phyloP scores from a whole-genome alignment of 2,888 invertebrate genomes.

The Psylliodes chrysocephalus region DNA sequence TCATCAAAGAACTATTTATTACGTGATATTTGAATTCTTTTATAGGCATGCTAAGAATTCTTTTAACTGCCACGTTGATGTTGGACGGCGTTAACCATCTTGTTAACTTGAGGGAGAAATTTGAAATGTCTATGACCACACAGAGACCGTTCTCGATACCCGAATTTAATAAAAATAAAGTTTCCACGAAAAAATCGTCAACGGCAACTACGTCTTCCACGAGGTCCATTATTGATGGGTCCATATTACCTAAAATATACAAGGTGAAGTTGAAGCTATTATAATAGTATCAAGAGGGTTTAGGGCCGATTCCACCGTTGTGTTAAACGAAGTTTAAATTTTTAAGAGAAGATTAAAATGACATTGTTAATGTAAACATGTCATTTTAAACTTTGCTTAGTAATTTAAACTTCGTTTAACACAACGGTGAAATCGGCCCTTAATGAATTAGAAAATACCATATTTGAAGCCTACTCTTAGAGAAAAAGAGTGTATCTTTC shows the following conservation, averaged over 20 bases:
- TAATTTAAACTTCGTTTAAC: no score
- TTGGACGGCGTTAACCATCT: constrained; percentile 59
- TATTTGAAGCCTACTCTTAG: no score
- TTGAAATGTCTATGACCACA: constrained; percentile 58
- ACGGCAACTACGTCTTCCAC: constrained; percentile 55
- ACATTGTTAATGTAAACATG: no score
- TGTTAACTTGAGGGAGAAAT: constrained; percentile 53
- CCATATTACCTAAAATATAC: constrained; percentile 48
- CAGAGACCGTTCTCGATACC: constrained; percentile 58
- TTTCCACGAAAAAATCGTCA: constrained; percentile 61
- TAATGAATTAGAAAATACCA: no score
- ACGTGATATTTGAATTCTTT: constrained; percentile 57
- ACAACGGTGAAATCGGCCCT: no score
- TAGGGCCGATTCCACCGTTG: no score
- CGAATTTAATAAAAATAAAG: constrained; percentile 53
- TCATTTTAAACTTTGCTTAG: no score
- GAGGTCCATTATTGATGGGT: constrained; percentile 51
- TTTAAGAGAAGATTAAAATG: no score
- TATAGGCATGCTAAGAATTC: constrained; percentile 53
- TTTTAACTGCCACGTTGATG: constrained; percentile 49
- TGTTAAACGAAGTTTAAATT: no score
- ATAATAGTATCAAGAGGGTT: no score
- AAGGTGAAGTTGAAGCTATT: no score
- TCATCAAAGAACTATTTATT: constrained; percentile 55
- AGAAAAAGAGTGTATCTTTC: no score